Conservation (phyloP, 2,888 invertebrate genomes). For the Nomada lathburiana region DNA sequence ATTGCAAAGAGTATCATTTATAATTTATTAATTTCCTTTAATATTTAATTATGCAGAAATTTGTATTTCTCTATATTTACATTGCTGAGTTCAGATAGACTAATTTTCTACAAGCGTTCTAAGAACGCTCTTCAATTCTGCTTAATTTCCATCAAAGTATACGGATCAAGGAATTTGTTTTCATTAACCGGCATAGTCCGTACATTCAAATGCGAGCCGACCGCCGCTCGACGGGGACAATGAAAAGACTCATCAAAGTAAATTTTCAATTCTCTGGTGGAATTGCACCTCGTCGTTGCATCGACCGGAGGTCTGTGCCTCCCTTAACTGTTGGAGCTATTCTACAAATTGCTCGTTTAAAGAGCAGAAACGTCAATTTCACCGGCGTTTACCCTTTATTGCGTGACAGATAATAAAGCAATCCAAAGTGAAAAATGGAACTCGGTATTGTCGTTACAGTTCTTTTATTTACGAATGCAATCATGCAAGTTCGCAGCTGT, state of each 20-base stretch:
- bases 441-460: background rate
- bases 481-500: background rate
- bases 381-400: background rate
- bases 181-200: conserved; percentile 5
- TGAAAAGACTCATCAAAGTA: conserved; percentile 35
- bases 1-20: no score
- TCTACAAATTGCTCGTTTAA: conserved; percentile 40
- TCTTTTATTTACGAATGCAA: background rate
- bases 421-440: conserved; percentile 11
- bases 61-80: no score
- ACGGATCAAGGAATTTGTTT: conserved; percentile 5
- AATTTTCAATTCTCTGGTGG: conserved; percentile 44
- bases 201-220: conserved; percentile 7
- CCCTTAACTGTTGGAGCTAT: conserved; percentile 20
- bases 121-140: background rate
- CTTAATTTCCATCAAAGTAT: background rate
- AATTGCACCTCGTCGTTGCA: conserved; percentile 13
- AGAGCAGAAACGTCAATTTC: conserved; percentile 20
- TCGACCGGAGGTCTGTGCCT: background rate
- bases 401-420: conserved; percentile 2
- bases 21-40: no score
- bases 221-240: conserved; percentile 1
- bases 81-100: background rate
- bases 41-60: no score
- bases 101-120: background rate